phyloP scores from a whole-genome alignment of 1,140 invertebrate species.

The Leptopilina clavipes region DNA sequence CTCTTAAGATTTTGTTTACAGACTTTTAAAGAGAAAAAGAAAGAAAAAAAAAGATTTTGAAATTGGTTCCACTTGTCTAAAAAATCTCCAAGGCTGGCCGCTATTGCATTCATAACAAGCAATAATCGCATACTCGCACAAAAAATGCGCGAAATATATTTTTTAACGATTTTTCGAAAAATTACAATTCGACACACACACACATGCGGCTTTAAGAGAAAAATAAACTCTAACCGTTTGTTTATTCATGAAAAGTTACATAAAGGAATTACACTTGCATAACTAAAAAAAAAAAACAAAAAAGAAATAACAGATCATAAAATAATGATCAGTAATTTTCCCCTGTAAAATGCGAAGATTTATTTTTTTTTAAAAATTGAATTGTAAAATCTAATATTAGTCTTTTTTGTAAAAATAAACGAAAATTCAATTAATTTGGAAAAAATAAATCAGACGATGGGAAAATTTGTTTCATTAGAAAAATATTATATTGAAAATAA shows the following conservation, averaged over 20 bases:
- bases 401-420: too few relatives aligned
- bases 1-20: background rate
- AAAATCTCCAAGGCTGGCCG: background rate
- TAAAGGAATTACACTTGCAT: conserved; percentile 1
- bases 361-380: background rate
- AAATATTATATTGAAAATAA: too few relatives aligned
- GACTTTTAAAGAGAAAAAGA: background rate
- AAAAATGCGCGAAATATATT: too few relatives aligned
- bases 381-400: too few relatives aligned
- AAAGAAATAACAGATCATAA: background rate
- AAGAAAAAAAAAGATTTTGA: background rate
- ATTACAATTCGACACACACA: background rate
- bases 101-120: conserved; percentile 18
- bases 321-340: conserved; percentile 2
- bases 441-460: too few relatives aligned
- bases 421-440: too few relatives aligned
- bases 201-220: background rate
- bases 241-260: conserved; percentile 26
- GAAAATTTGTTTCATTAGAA: too few relatives aligned
- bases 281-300: background rate
- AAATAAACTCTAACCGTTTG: background rate
- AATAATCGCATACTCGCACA: background rate
- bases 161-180: background rate
- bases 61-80: conserved; percentile 3
- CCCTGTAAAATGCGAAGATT: background rate